A percentile compares a stretch with the other conserved stretches of the same genome.
Evolutionary conservation across 2,888 invertebrate species (phyloP).

Genomic region (Xestia rhomboidea): DNA sequence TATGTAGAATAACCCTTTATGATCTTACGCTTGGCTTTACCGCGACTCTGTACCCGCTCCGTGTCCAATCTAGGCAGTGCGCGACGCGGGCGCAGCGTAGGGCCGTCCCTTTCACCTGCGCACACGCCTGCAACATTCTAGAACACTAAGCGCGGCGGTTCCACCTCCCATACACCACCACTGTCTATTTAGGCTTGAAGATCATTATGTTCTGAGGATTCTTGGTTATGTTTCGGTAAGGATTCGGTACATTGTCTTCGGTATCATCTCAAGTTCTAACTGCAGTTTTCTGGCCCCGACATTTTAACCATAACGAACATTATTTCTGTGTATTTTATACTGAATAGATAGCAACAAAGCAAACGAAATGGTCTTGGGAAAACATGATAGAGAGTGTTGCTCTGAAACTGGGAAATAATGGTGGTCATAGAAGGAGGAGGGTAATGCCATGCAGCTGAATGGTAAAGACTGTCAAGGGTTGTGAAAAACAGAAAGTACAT

Average conservation of each 20-base stretch:
- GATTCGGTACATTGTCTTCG: not conserved
- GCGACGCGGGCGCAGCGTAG: conserved; percentile 59
- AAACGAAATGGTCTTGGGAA: not conserved
- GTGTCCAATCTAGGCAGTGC: conserved; percentile 61
- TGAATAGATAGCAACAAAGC: too few relatives aligned
- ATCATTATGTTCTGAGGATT: not conserved
- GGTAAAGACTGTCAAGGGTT: too few relatives aligned
- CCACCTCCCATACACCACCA: conserved; percentile 37
- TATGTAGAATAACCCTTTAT: not conserved
- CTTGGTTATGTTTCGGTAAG: not conserved
- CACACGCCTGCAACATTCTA: conserved; percentile 69
- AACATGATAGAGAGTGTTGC: not conserved
- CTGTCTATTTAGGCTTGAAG: not conserved
- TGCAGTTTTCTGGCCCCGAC: not conserved
- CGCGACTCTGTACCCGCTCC: conserved; percentile 46
- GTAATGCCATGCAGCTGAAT: not conserved
- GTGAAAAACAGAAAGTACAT: not conserved
- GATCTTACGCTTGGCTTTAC: conserved; percentile 13
- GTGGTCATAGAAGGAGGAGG: too few relatives aligned
- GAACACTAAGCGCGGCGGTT: conserved; percentile 58
- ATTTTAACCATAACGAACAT: not conserved
- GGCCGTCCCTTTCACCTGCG: conserved; percentile 84
- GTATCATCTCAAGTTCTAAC: not conserved
- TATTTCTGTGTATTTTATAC: not conserved
- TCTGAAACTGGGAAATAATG: not conserved